phyloP scores from a whole-genome alignment of 2,113 vertebrate genomes.

The Psilopogon haemacephalus region DNA sequence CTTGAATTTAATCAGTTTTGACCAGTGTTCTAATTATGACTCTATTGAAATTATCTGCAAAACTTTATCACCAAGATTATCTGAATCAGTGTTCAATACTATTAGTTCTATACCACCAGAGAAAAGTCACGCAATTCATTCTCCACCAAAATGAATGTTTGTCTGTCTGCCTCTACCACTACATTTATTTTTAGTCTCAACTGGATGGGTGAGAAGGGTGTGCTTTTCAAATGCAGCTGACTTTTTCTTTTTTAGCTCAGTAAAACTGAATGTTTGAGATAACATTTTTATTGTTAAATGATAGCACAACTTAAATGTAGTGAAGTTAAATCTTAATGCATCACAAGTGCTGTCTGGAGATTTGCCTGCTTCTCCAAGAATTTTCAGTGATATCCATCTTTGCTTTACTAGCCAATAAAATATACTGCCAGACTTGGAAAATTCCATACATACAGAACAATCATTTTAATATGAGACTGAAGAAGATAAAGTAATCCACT shows the following conservation, averaged over 20 bases:
- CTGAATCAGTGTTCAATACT: neutral
- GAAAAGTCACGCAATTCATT: neutral
- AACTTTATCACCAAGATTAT: neutral
- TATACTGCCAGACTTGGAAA: neutral
- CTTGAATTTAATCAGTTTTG: neutral
- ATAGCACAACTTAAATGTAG: neutral
- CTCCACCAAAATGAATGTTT: neutral
- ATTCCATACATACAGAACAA: neutral
- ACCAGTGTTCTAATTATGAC: neutral
- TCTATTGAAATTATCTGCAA: neutral
- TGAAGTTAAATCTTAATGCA: neutral
- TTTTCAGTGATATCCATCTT: neutral
- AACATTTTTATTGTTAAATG: neutral
- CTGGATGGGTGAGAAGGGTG: neutral
- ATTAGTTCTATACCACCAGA: neutral
- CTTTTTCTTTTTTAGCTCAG: neutral
- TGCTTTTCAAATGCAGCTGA: neutral
- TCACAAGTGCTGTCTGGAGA: neutral
- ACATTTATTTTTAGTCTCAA: neutral
- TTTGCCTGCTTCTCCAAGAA: neutral
- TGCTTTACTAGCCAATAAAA: neutral
- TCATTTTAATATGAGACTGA: neutral
- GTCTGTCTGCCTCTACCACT: neutral
- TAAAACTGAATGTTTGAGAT: neutral
- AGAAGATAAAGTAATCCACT: neutral